Evolutionary conservation across 2,113 vertebrate genomes (phyloP).

Genomic region (Atlantisia rogersi): DNA sequence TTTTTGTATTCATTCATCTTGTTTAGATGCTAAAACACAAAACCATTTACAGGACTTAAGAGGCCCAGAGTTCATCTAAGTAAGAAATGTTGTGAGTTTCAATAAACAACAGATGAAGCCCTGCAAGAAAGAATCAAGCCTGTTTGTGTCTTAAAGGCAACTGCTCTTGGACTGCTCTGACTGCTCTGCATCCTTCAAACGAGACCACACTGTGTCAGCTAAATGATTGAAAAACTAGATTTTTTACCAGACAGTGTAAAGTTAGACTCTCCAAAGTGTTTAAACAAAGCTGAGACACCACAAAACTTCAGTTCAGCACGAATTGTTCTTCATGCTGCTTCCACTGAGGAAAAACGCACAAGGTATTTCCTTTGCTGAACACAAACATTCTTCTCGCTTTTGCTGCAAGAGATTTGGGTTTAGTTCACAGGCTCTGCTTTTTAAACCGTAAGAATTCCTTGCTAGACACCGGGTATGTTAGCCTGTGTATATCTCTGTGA

Average conservation of each 20-base stretch:
- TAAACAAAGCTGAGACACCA: slow-evolving; percentile 49
- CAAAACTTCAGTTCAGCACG: slow-evolving; percentile 17
- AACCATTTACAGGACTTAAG: neutral
- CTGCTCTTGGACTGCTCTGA: neutral
- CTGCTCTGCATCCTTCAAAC: slow-evolving; percentile 12
- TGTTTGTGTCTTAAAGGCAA: slow-evolving; percentile 3
- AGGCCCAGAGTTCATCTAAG: neutral
- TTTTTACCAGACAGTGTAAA: slow-evolving; percentile 24
- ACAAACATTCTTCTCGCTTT: slow-evolving; percentile 40
- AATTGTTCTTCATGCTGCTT: slow-evolving; percentile 47
- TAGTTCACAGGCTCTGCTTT: slow-evolving; percentile 31
- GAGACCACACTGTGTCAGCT: neutral
- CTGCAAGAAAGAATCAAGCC: neutral
- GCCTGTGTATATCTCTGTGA: neutral
- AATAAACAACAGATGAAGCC: neutral
- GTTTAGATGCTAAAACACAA: neutral
- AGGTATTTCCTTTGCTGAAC: slow-evolving; percentile 53
- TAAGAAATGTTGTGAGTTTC: neutral
- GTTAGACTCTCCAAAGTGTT: slow-evolving; percentile 22
- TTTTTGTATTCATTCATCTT: neutral
- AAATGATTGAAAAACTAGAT: slow-evolving; percentile 6
- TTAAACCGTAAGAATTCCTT: slow-evolving; percentile 22
- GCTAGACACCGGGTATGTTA: neutral
- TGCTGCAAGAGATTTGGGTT: slow-evolving; percentile 15
- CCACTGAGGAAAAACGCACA: neutral